Base-by-base conservation (phyloP, 1,140 invertebrate species). In the Globodera rostochiensis region DNA sequence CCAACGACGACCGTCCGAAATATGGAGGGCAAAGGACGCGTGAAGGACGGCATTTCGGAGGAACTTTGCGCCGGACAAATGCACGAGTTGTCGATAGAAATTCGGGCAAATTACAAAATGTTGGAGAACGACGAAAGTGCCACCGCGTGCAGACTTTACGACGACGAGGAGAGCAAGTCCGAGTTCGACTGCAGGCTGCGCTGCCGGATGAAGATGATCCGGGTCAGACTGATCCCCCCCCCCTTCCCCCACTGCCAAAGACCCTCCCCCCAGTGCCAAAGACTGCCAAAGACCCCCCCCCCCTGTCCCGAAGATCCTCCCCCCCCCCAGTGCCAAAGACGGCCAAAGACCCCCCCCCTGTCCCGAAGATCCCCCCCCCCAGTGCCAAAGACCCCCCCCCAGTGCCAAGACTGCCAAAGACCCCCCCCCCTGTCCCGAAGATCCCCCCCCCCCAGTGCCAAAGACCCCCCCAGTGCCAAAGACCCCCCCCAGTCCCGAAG, bases 21-120 rank as follows among this genome's bases (percentile, higher is more conserved):
- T 73, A 89, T 88, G 86, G 87, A 88, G 79, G 87, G 87, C 15
- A 88, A 88, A 64, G 87, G 87, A 15, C 83, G 87, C 53, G 87
- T 84, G 47, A 83, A 80, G 47, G 87, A 88, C 74, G 87, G 87
- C 57, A 84, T 82, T 73, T 82, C 82, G 69, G 86, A 88, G 78
- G 86, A 87, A 86, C 81, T 88, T 46, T 88, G 87, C 73, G 46
- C 84, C 57, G 86, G 87, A 15, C 76, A 74, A 71, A 77, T 83
- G 60, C 83, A 87, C 78, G 87, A 88, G 74, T 84, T 88, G 1
- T 80, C 71, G 15, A 86, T 85, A 6, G 87, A 88, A 57, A 84
- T 88, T 11, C 86, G 87, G 9, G 87, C 84, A 1, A 50, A 78
- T 25, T 88, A 88, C 66, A 73, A 81, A 49, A 88, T 88, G 87